A percentile compares a stretch with the other conserved stretches of the same genome.
phyloP scores from a whole-genome alignment of 1,140 invertebrate genomes.

The Bombus turneri region DNA sequence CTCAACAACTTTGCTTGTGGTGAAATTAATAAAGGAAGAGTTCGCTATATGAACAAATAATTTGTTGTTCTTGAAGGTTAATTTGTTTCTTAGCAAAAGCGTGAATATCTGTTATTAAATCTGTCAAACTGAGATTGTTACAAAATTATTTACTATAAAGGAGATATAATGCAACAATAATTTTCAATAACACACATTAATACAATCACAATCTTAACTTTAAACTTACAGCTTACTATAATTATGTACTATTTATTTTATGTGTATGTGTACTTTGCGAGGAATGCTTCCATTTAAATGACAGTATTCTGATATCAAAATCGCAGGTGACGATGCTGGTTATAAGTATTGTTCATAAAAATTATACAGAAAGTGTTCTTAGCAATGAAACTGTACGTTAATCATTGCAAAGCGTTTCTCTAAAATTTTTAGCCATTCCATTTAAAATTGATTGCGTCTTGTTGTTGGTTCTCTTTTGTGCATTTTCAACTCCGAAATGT shows the following conservation, averaged over 20 bases:
- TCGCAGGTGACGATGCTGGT: not conserved
- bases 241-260: not conserved
- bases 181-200: not conserved
- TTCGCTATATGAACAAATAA: not conserved
- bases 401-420: not conserved
- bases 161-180: not conserved
- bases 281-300: not conserved
- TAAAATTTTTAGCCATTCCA: not conserved
- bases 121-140: not conserved
- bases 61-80: not conserved
- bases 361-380: not conserved
- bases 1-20: not conserved
- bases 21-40: not conserved
- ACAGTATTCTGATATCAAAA: not conserved
- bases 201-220: constrained; percentile 9
- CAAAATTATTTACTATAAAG: constrained; percentile 2
- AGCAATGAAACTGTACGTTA: not conserved
- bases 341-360: not conserved
- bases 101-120: constrained; percentile 4
- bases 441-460: constrained; percentile 23
- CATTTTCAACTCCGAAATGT: constrained; percentile 73
- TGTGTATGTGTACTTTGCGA: not conserved
- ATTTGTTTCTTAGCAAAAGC: constrained; percentile 2
- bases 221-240: not conserved
- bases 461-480: constrained; percentile 67